These are phyloP conservation scores for Macrophya annulata DNA, from an alignment of 2,888 invertebrate species.

Conservation along the genomic window DNA sequence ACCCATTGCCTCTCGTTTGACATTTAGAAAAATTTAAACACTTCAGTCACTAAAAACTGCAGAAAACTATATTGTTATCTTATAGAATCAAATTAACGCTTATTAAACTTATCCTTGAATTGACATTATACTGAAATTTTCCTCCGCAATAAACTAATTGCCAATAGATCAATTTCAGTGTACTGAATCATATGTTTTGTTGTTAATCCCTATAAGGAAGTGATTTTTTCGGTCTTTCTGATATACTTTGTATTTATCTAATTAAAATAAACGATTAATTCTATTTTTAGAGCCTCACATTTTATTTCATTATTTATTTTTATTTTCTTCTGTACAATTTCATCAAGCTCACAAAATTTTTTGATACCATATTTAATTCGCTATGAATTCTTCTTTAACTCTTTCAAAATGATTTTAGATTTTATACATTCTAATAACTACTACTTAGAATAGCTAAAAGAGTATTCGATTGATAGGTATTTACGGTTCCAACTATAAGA, in stretches of 20 bases:
- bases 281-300: not conserved
- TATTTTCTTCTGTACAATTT: not conserved
- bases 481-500: not conserved
- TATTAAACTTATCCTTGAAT: not conserved
- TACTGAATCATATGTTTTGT: not conserved
- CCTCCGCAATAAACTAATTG: not conserved
- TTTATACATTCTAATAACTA: not conserved
- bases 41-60: not conserved
- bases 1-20: not conserved
- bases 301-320: not conserved
- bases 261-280: not conserved
- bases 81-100: not conserved
- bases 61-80: not conserved
- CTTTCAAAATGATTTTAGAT: slow-evolving; percentile 6
- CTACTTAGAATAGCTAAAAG: not conserved
- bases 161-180: not conserved
- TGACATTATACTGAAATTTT: not conserved
- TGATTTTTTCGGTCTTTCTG: not conserved
- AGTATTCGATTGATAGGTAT: slow-evolving; percentile 11
- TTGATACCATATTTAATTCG: not conserved
- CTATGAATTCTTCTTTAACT: not conserved
- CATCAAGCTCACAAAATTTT: not conserved
- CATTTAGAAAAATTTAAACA: not conserved
- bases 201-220: not conserved
- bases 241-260: not conserved